These are phyloP conservation scores for Physocephala rufipes DNA, from an alignment of 2,888 invertebrate species.

Conservation along the genomic window DNA sequence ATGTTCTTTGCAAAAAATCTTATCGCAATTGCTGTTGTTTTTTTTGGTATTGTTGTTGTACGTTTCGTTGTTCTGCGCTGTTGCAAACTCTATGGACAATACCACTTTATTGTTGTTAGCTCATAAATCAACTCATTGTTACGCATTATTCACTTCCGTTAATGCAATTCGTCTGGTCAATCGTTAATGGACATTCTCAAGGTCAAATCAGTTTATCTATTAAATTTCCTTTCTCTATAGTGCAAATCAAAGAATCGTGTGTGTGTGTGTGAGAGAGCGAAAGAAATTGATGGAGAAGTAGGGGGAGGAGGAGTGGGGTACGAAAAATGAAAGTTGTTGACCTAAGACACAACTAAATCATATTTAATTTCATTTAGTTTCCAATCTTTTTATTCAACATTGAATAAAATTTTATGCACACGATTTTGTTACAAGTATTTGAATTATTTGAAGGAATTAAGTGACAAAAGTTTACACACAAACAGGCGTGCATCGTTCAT, in stretches of 20 bases:
- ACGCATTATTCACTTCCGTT: conserved; percentile 32
- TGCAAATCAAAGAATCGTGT: background rate
- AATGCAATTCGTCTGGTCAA: background rate
- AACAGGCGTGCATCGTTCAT: background rate
- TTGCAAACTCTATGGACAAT: too few relatives aligned
- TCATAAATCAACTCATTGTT: background rate
- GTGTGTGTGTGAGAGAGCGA: background rate
- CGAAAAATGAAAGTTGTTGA: conserved; percentile 18
- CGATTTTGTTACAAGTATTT: background rate
- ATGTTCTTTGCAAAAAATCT: background rate
- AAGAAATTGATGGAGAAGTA: background rate
- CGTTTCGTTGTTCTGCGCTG: background rate
- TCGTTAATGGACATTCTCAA: conserved; percentile 6
- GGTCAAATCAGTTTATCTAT: background rate
- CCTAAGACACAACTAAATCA: conserved; percentile 1
- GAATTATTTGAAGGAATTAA: background rate
- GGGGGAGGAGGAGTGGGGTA: too few relatives aligned
- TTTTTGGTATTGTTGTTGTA: background rate
- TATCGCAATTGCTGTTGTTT: background rate
- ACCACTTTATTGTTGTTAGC: too few relatives aligned
- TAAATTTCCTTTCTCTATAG: background rate
- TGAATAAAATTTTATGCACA: background rate
- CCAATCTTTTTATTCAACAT: background rate
- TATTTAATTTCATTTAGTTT: conserved; percentile 6
- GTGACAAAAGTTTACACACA: background rate